These are phyloP conservation scores for Enteromius mattozi DNA, from an alignment of 2,797 vertebrate species.

Conservation along the genomic window DNA sequence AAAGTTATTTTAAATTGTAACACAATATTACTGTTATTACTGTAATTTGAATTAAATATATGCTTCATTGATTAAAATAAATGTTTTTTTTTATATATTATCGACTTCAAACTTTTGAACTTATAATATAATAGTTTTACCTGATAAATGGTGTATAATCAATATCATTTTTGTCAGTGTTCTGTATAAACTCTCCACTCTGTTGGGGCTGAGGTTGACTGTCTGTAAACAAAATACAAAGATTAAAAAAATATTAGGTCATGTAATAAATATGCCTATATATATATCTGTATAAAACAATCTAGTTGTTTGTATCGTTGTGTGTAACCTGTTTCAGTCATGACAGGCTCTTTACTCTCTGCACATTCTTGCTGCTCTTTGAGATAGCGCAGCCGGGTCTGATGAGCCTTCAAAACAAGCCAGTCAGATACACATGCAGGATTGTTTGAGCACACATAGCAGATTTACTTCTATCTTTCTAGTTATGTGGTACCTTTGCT, in stretches of 20 bases:
- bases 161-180: slow-evolving; percentile 15
- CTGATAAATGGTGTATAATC: slow-evolving; percentile 54
- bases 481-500: slow-evolving; percentile 78
- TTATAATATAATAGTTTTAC: slow-evolving; percentile 30
- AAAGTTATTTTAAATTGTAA: neutral
- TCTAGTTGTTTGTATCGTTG: neutral
- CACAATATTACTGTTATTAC: neutral
- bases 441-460: slow-evolving; percentile 8
- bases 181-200: slow-evolving; percentile 7
- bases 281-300: neutral
- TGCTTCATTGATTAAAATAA: neutral
- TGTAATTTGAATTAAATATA: neutral
- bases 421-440: neutral
- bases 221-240: slow-evolving; percentile 19
- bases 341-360: slow-evolving; percentile 64
- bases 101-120: neutral
- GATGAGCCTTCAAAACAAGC: slow-evolving; percentile 77
- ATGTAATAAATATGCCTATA: neutral
- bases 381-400: slow-evolving; percentile 82
- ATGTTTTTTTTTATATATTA: neutral
- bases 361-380: slow-evolving; percentile 61
- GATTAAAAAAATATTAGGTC: neutral
- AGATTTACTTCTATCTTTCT: neutral
- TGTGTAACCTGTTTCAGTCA: slow-evolving; percentile 27
- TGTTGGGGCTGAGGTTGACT: slow-evolving; percentile 7